These are phyloP conservation scores for Adoxophyes honmai DNA, from an alignment of 1,140 invertebrate species.

Conservation along the genomic window DNA sequence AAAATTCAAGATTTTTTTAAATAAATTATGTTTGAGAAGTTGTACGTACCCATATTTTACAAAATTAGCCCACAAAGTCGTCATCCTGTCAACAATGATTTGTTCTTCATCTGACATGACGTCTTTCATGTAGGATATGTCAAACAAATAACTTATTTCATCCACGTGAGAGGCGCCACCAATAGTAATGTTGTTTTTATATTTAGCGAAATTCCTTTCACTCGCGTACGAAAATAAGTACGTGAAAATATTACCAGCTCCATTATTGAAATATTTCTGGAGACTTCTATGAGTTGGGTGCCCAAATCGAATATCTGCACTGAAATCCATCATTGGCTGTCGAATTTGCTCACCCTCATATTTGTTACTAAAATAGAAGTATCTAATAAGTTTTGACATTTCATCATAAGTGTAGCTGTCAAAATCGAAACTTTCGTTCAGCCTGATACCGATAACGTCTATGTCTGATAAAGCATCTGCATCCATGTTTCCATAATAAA, in stretches of 20 bases:
- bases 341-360: conserved; percentile 17
- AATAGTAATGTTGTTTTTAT: conserved; percentile 17
- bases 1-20: conserved; percentile 21
- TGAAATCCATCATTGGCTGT: conserved; percentile 27
- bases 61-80: no score
- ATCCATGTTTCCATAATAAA: conserved; percentile 10
- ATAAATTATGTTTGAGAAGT: neutral
- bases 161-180: no score
- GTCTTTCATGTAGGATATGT: conserved; percentile 14
- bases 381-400: conserved; percentile 18
- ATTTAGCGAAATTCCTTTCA: conserved; percentile 22
- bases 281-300: conserved; percentile 37
- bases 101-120: conserved; percentile 24
- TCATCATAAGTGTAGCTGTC: conserved; percentile 8
- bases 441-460: neutral
- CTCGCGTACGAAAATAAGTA: no score
- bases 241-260: conserved; percentile 27
- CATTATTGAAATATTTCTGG: conserved; percentile 28
- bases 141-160: conserved; percentile 35
- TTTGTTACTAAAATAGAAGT: conserved; percentile 39
- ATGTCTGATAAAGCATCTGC: no score
- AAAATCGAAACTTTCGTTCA: conserved; percentile 26
- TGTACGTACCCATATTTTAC: conserved; percentile 39
- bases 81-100: no score
- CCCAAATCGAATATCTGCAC: conserved; percentile 34